These are phyloP conservation scores for Cettia cetti DNA, from an alignment of 2,113 vertebrate genomes.

Conservation along the genomic window DNA sequence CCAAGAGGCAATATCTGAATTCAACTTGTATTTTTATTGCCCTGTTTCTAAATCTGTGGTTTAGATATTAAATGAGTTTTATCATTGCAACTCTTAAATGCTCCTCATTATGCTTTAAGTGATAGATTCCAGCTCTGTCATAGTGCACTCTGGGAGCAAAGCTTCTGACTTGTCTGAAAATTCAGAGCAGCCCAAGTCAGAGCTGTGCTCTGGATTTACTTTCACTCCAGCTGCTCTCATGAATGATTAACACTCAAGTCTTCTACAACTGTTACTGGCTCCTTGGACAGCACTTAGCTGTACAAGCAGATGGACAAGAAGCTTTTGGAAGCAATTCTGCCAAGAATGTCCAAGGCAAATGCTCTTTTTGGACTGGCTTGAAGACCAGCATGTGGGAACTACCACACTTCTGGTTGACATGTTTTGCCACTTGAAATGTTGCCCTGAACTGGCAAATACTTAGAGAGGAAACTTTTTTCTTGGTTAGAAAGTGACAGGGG, in stretches of 20 bases:
- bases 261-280: not conserved
- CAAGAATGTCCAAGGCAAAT: not conserved
- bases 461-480: not conserved
- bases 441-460: not conserved
- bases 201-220: not conserved
- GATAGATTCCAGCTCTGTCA: not conserved
- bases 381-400: not conserved
- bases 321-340: not conserved
- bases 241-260: not conserved
- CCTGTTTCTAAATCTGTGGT: not conserved
- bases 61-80: not conserved
- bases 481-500: not conserved
- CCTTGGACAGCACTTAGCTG: not conserved
- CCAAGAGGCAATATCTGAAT: not conserved
- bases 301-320: not conserved
- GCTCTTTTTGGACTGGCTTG: not conserved
- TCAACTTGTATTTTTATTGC: not conserved
- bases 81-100: not conserved
- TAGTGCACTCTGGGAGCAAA: not conserved
- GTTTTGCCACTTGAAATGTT: not conserved
- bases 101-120: not conserved
- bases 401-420: not conserved
- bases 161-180: not conserved
- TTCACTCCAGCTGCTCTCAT: conserved; percentile 13
- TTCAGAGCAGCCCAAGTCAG: not conserved